phyloP scores from a whole-genome alignment of 2,888 invertebrate genomes.

The Sinhomidia bicolor region DNA sequence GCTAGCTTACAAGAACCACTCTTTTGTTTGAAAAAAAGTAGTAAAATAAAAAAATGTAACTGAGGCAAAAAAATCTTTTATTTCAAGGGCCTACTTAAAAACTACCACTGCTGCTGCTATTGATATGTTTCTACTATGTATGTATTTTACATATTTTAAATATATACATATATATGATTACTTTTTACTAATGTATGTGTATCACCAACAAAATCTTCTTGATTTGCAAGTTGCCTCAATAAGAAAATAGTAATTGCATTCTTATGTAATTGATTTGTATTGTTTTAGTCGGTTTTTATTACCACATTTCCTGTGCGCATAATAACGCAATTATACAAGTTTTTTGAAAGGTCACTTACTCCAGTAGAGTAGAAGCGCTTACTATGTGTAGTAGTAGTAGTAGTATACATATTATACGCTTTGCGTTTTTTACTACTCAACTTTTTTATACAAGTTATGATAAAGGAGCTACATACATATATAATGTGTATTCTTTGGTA shows the following conservation, averaged over 20 bases:
- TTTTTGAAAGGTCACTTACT: conserved; percentile 58
- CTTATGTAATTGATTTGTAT: conserved; percentile 73
- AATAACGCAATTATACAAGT: conserved; percentile 49
- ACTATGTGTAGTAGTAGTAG: neutral
- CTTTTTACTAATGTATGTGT: neutral
- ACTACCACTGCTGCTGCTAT: neutral
- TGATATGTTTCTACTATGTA: neutral
- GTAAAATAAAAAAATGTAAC: neutral
- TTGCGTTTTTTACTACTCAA: no score
- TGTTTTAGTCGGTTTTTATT: conserved; percentile 67
- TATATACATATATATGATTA: neutral
- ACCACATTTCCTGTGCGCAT: conserved; percentile 61
- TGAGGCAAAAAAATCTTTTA: conserved; percentile 17
- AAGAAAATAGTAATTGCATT: conserved; percentile 66
- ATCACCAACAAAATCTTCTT: conserved; percentile 9
- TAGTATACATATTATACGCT: neutral
- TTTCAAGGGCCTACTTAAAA: neutral
- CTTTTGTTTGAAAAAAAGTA: no score
- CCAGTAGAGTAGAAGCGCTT: neutral
- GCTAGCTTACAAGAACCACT: no score
- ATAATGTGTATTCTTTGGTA: no score
- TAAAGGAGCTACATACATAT: no score
- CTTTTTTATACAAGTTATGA: no score
- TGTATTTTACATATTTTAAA: no score
- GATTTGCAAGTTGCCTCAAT: conserved; percentile 61